phyloP scores from a whole-genome alignment of 2,113 vertebrate species.

The Amphiprion ocellaris region DNA sequence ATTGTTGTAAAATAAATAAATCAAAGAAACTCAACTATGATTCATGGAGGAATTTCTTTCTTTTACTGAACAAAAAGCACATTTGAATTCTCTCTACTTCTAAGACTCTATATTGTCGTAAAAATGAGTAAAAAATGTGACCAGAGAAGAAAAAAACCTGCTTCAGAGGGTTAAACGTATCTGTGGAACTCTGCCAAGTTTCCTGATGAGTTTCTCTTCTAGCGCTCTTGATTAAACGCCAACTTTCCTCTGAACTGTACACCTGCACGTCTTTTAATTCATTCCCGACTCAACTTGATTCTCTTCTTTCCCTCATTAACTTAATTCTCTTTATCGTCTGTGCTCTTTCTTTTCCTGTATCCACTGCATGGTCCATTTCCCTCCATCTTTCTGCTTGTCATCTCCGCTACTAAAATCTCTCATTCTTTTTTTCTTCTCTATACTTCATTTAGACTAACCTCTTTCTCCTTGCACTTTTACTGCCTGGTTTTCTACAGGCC shows the following conservation, averaged over 20 bases:
- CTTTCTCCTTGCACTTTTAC: not conserved
- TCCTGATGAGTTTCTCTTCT: not conserved
- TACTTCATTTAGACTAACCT: conserved; percentile 12
- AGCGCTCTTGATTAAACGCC: not conserved
- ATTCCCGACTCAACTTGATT: conserved; percentile 8
- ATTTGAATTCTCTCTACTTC: too few relatives aligned
- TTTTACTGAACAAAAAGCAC: too few relatives aligned
- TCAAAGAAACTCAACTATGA: too few relatives aligned
- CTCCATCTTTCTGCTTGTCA: conserved; percentile 44
- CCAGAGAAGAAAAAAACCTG: too few relatives aligned
- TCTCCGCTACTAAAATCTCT: conserved; percentile 26
- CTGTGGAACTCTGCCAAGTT: too few relatives aligned
- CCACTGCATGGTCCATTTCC: conserved; percentile 40
- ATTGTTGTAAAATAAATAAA: too few relatives aligned
- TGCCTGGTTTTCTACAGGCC: not conserved
- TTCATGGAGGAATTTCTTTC: too few relatives aligned
- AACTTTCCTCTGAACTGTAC: conserved; percentile 16
- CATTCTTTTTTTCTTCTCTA: conserved; percentile 26
- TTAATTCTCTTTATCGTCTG: conserved; percentile 16
- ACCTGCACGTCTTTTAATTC: conserved; percentile 9
- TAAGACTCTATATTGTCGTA: too few relatives aligned
- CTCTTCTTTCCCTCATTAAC: conserved; percentile 39
- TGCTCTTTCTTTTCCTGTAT: conserved; percentile 17
- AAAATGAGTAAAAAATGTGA: too few relatives aligned
- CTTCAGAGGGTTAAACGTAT: too few relatives aligned